Conservation (phyloP, 2,113 vertebrate species). For the Protobothrops mucrosquamatus region DNA sequence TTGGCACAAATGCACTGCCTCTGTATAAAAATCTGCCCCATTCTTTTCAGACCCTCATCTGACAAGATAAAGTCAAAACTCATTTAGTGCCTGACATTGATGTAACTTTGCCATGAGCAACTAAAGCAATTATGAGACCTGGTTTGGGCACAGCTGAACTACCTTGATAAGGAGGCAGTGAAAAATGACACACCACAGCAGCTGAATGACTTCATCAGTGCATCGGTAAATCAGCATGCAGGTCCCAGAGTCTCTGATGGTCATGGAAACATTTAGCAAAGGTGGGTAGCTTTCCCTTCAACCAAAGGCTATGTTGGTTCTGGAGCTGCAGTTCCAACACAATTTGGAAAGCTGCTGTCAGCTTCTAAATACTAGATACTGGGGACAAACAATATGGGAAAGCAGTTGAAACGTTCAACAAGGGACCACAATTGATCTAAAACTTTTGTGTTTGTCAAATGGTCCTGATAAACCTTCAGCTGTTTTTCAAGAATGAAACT, state of each 20-base stretch:
- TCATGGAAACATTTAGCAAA: slow-evolving; percentile 70
- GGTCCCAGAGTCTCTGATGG: slow-evolving; percentile 62
- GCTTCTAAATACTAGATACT: neutral
- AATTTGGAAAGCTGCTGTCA: neutral
- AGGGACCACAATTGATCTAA: neutral
- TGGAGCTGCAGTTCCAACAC: slow-evolving; percentile 49
- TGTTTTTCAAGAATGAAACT: neutral
- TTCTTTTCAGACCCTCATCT: slow-evolving; percentile 55
- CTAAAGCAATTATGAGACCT: slow-evolving; percentile 73
- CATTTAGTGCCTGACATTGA: slow-evolving; percentile 78
- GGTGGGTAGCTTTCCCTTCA: slow-evolving; percentile 45
- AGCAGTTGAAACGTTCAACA: neutral
- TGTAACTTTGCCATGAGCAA: slow-evolving; percentile 81
- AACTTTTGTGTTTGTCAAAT: neutral
- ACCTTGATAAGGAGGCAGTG: slow-evolving; percentile 77
- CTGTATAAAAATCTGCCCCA: slow-evolving; percentile 34
- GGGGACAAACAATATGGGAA: neutral
- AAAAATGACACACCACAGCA: slow-evolving; percentile 77
- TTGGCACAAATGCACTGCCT: slow-evolving; percentile 6
- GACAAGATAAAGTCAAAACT: slow-evolving; percentile 69
- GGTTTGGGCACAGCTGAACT: slow-evolving; percentile 73
- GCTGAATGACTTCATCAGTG: slow-evolving; percentile 69
- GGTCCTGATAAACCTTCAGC: neutral
- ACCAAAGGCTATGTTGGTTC: slow-evolving; percentile 55
- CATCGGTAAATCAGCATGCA: slow-evolving; percentile 74